Percentiles rank a stretch among this genome's conserved stretches.
These are phyloP conservation scores for Phasianus colchicus DNA, from an alignment of 2,113 vertebrate species.

Conservation along the genomic window DNA sequence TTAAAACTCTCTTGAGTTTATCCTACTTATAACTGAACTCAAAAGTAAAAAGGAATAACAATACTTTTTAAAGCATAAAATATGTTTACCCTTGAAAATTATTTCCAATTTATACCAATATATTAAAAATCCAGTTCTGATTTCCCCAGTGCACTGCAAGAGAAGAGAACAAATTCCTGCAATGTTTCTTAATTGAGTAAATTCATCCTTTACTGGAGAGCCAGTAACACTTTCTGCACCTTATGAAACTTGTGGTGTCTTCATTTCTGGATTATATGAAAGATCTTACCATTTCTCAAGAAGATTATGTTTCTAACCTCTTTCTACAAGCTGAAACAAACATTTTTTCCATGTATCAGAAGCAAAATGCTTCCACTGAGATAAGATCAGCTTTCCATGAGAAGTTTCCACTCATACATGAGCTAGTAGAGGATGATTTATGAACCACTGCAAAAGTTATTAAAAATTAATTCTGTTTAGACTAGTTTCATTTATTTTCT, in stretches of 20 bases:
- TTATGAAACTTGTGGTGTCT: background rate
- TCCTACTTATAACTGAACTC: background rate
- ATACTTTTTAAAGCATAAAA: background rate
- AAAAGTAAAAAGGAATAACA: background rate
- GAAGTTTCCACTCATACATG: background rate
- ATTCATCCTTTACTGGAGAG: background rate
- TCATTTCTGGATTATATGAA: background rate
- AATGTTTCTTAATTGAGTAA: background rate
- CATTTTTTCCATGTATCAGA: background rate
- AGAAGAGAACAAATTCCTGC: background rate
- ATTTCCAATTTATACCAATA: background rate
- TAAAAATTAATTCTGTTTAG: background rate
- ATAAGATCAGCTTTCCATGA: background rate
- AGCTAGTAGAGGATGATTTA: background rate
- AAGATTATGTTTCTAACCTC: background rate
- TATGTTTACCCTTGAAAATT: background rate
- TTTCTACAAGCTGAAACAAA: background rate
- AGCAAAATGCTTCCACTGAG: background rate
- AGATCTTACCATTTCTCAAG: background rate
- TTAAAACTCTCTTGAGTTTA: fast-evolving
- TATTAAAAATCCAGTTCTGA: background rate
- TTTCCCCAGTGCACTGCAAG: background rate
- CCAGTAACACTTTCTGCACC: background rate
- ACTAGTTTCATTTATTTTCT: background rate
- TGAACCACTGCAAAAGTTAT: background rate